phyloP scores from a whole-genome alignment of 1,140 invertebrate species.

The Pantala flavescens region DNA sequence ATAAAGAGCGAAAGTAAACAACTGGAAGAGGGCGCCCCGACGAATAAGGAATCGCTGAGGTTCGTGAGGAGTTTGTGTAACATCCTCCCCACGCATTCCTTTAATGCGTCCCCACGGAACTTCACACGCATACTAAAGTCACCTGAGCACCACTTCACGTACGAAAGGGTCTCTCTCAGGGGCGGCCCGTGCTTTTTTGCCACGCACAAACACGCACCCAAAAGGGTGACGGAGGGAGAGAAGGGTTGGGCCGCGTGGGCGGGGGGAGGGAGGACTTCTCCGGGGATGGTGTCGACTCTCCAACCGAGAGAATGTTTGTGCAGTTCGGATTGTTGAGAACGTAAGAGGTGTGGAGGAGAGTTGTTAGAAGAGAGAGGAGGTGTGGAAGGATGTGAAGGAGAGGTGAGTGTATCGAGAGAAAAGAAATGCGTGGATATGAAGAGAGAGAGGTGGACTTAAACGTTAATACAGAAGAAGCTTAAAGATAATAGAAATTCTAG shows the following conservation, averaged over 20 bases:
- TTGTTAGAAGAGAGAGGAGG: background rate
- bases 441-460: too few relatives aligned
- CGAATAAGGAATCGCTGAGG: too few relatives aligned
- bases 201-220: too few relatives aligned
- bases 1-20: too few relatives aligned
- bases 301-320: too few relatives aligned
- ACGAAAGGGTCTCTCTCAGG: background rate
- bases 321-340: too few relatives aligned
- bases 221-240: background rate
- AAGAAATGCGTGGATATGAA: too few relatives aligned
- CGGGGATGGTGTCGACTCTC: too few relatives aligned
- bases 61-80: background rate
- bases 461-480: too few relatives aligned
- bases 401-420: background rate
- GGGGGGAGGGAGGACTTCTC: background rate
- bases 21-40: too few relatives aligned
- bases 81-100: background rate
- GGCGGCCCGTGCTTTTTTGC: background rate
- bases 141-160: background rate
- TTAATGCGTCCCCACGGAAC: constrained; percentile 3
- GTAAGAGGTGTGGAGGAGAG: too few relatives aligned
- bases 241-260: background rate
- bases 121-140: background rate
- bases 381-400: background rate
- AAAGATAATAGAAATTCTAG: too few relatives aligned